Evolutionary conservation across 1,140 invertebrate genomes (phyloP), one percentile per base, ranked within the genome.

Genomic region (Pogonomyrmex barbatus): DNA sequence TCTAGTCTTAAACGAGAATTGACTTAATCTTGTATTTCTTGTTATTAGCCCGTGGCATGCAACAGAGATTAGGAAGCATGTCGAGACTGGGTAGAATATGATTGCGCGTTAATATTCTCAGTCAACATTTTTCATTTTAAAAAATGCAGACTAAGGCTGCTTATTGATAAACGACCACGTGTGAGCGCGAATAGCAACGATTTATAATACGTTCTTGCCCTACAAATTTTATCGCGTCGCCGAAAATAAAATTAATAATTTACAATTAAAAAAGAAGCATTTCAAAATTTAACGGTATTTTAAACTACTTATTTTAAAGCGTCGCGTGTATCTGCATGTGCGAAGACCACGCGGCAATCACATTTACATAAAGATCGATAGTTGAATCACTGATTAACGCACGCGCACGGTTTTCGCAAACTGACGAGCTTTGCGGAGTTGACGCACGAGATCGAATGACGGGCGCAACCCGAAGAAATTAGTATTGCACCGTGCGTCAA

Each of bases 401-500:
- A 68, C 56, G 79, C 42, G 42, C 24, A 56, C 24, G 12, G 45
- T 83, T 83, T 75, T 83, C 79, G 56, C 79, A 83, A 81, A 73
- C 63, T 56, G 54, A 83, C 79, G 68, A 83, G 54, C 68, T 52
- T 58, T 36, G n/a, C 56, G 71, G 58, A 85, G 60, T 78, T 63
- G 58, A 78, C 73, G 82, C 47, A 52, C 60, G 73, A 85, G 71
- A 78, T 56, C 65, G 87, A 85, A 82, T 60, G 87, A 89, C 78
- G 63, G 68, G 86, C 79, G 56, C 87, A 65, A 62, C 81, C 30
- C 83, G 85, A 89, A 83, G 85, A 87, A 84, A 78, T 73, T 87
- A 90, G 79, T 83, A 83, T 83, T 83, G 79, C 79, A 83, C 79
- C 68, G 79, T 75, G 68, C 71, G 36, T 14, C 54, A 39, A 71